A percentile compares a stretch with the other conserved stretches of the same genome.
Conservation (phyloP, 1,140 invertebrate species). For the Zeugodacus cucurbitae region DNA sequence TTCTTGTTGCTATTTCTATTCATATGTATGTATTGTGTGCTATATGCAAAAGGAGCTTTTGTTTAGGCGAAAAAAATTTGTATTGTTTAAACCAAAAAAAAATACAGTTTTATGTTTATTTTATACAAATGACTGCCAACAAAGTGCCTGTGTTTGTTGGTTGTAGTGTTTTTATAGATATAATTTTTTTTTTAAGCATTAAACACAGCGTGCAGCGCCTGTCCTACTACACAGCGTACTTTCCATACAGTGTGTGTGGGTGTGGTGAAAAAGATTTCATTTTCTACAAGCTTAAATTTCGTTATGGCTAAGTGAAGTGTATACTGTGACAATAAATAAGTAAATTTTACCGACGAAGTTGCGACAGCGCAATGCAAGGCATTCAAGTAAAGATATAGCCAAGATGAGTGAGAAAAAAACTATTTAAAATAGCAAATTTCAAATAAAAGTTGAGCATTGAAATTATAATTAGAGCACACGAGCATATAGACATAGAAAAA, state of each 20-base stretch:
- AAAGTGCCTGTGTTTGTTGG: background rate
- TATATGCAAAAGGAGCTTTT: slow-evolving; percentile 7
- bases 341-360: too few species aligned
- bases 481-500: too few species aligned
- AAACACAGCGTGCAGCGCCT: background rate
- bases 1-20: background rate
- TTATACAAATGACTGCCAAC: slow-evolving; percentile 29
- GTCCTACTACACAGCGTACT: background rate
- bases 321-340: background rate
- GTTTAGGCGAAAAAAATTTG: background rate
- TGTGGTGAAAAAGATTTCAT: background rate
- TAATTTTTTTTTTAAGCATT: background rate
- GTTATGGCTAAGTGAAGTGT: background rate
- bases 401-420: too few species aligned
- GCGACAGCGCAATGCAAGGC: too few species aligned
- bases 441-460: too few species aligned
- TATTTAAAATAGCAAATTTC: too few species aligned
- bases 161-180: background rate
- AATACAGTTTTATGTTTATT: background rate
- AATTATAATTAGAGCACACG: too few species aligned
- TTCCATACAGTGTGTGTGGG: background rate
- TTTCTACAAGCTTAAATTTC: background rate
- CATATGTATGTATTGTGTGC: background rate
- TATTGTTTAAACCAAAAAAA: slow-evolving; percentile 7
- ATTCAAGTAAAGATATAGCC: too few species aligned